Evolutionary conservation across 2,888 invertebrate genomes (phyloP).

Genomic region (Oithona nana): DNA sequence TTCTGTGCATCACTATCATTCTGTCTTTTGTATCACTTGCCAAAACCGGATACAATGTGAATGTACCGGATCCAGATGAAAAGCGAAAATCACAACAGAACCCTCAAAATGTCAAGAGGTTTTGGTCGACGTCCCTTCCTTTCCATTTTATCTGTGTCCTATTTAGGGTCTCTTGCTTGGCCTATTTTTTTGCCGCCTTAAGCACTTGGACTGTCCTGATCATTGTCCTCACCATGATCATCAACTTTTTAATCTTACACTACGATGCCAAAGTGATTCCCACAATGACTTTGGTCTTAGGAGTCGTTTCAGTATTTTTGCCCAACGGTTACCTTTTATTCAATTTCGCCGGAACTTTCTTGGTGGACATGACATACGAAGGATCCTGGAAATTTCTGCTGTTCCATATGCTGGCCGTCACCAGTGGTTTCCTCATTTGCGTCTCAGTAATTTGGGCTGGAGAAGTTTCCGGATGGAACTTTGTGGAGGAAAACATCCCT

Average conservation of each 20-base stretch:
- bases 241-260: not conserved
- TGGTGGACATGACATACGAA: not conserved
- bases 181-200: not conserved
- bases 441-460: not conserved
- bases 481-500: not conserved
- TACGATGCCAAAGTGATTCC: not conserved
- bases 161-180: not conserved
- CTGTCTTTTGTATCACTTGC: not conserved
- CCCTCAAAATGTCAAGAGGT: not conserved
- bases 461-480: not conserved
- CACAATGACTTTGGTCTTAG: not conserved
- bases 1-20: not conserved
- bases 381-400: not conserved
- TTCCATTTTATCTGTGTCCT: not conserved
- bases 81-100: not conserved
- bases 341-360: not conserved
- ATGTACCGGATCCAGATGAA: not conserved
- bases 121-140: not conserved
- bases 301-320: not conserved
- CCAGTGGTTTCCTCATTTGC: not conserved
- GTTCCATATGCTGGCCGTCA: not conserved
- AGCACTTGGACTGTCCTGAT: not conserved
- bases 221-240: not conserved
- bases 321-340: not conserved
- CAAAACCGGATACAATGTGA: not conserved